Evolutionary conservation across 2,888 invertebrate species (phyloP), one percentile per base, ranked within the genome.

Genomic region (Trachelus tabidus): DNA sequence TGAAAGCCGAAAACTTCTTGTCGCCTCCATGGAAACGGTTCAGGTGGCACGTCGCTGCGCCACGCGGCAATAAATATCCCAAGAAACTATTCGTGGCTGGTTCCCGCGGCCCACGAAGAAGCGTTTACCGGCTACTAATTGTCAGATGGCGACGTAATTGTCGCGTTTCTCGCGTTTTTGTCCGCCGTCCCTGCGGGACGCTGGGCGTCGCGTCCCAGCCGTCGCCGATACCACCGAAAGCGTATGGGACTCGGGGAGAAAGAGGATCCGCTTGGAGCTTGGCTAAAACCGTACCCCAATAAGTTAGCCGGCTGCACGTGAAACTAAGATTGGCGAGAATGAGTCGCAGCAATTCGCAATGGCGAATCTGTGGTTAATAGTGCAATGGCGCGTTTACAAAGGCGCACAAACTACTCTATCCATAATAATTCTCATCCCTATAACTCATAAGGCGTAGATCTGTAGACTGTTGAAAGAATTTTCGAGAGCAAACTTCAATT

Each of bases 61-160:
- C 76, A 75, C 75, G 73, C 34, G 69, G 86, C 83, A 85, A 89
- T 89, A 89, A 89, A 88, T 89, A 87, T 87, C 82, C 77, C 79
- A 80, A 84, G 87, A 86, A 87, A 86, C 84, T 87, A 88, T 87
- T 88, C 83, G 85, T 82, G 82, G 84, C 81, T 73, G 77, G 80
- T 79, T 80, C 77, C 79, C 84, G 80, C 68, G 69, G 80, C 74
- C 80, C 78, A 79, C 81, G 81, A 79, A 81, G 83, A 81, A 86
- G 81, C 89, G 86, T 90, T 90, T 88, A 89, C 88, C 85, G 86
- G 83, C 88, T 89, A 89, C 89, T 90, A 89, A 90, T 90, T 90
- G 90, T 90, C 89, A 89, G 88, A 90, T 88, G 87, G 86, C 87
- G 88, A 88, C 87, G 87, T 90, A 89, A 90, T 90, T 88, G 89